Percentiles rank a stretch among this genome's conserved stretches.
Evolutionary conservation across 2,113 vertebrate genomes (phyloP).

Genomic region (Felis chaus): DNA sequence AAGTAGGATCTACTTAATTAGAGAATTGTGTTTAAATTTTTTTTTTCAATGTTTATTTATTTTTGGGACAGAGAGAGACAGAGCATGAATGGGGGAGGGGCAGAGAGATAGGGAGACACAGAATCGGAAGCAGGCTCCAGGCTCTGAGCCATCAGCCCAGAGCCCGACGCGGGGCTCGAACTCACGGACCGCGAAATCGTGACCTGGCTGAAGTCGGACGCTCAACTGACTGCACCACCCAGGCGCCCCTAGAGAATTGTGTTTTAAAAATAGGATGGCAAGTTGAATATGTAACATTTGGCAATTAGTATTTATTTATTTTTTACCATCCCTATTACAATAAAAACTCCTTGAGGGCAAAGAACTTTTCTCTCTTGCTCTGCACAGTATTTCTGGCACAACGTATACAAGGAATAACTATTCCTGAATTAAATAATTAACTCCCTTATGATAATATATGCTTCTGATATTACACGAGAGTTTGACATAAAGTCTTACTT

Average conservation of each 20-base stretch:
- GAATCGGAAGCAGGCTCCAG: too few species aligned
- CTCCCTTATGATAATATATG: not conserved
- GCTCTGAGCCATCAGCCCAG: too few species aligned
- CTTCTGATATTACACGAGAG: not conserved
- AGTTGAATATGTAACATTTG: not conserved
- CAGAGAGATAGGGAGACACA: too few species aligned
- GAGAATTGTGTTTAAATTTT: not conserved
- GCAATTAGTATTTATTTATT: not conserved
- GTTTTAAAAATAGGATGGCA: not conserved
- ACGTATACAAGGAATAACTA: not conserved
- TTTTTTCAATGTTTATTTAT: too few species aligned
- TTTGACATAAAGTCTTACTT: not conserved
- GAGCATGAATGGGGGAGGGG: too few species aligned
- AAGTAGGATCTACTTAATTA: not conserved
- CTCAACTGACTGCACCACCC: too few species aligned
- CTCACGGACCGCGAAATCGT: too few species aligned
- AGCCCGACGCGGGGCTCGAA: too few species aligned
- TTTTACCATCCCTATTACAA: not conserved
- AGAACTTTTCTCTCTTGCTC: not conserved
- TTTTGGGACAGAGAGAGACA: too few species aligned
- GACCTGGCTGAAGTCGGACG: too few species aligned
- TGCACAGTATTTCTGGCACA: not conserved
- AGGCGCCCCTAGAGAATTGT: not conserved
- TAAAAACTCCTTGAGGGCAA: not conserved
- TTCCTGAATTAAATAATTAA: not conserved